Evolutionary conservation across 2,888 invertebrate genomes (phyloP).

Genomic region (Acleris literana): DNA sequence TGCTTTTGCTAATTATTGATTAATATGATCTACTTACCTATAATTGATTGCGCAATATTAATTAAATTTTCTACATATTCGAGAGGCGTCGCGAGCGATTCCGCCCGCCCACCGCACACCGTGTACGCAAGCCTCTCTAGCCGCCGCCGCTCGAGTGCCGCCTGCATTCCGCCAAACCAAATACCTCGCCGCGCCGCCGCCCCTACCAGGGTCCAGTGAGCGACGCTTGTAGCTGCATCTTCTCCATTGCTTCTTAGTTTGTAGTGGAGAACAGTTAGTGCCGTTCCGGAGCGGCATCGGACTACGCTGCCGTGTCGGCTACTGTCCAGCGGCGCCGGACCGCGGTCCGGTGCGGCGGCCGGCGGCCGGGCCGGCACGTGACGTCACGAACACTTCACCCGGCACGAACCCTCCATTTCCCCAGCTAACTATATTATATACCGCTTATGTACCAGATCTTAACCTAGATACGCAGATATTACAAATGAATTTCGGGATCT

Average conservation of each 20-base stretch:
- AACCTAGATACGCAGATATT: slow-evolving; percentile 32
- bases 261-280: not conserved
- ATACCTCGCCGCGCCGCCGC: not conserved
- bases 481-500: slow-evolving; percentile 21
- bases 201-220: not conserved
- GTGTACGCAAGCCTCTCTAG: not conserved
- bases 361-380: slow-evolving; percentile 17
- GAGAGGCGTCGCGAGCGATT: too few species aligned
- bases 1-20: too few species aligned
- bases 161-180: not conserved
- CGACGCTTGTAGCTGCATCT: not conserved
- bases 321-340: not conserved
- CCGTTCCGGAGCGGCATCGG: not conserved
- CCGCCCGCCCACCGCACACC: too few species aligned
- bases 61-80: too few species aligned
- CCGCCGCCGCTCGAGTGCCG: not conserved
- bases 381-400: slow-evolving; percentile 17
- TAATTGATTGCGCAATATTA: too few species aligned
- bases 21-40: too few species aligned
- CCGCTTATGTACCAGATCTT: slow-evolving; percentile 22
- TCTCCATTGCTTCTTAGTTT: not conserved
- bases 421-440: slow-evolving; percentile 8
- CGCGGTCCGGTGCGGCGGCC: not conserved
- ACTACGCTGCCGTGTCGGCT: not conserved
- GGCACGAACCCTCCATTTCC: slow-evolving; percentile 25